A percentile compares a stretch with the other conserved stretches of the same genome.
These are phyloP conservation scores for Osmoderma eremita DNA, from an alignment of 2,888 invertebrate genomes.

Conservation along the genomic window DNA sequence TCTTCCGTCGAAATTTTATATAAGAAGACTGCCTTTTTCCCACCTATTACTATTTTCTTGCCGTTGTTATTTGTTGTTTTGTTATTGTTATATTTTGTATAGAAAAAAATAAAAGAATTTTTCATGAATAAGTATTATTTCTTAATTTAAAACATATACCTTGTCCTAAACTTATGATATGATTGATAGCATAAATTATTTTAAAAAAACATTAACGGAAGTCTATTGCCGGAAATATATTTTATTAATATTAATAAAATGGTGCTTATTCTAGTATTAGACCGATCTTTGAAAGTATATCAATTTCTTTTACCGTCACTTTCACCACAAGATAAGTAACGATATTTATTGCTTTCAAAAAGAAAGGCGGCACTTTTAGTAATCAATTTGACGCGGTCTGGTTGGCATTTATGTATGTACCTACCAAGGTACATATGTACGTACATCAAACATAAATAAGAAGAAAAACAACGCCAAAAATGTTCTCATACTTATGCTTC, in stretches of 20 bases:
- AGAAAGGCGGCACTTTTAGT: slow-evolving; percentile 10
- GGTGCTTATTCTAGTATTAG: too few relatives aligned
- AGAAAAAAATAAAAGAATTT: slow-evolving; percentile 25
- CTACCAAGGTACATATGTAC: too few relatives aligned
- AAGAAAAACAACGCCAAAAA: neutral
- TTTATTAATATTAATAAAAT: neutral
- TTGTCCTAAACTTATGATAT: too few relatives aligned
- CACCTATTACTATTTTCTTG: slow-evolving; percentile 18
- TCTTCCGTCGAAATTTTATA: slow-evolving; percentile 26
- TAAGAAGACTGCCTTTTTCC: slow-evolving; percentile 38
- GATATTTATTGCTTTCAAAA: slow-evolving; percentile 21
- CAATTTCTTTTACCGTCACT: slow-evolving; percentile 24
- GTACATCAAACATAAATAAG: neutral
- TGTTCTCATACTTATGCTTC: too few relatives aligned
- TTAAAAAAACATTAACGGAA: neutral
- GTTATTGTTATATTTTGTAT: slow-evolving; percentile 38
- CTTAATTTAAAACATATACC: too few relatives aligned
- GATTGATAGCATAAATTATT: too few relatives aligned
- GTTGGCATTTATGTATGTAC: neutral
- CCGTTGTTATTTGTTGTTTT: slow-evolving; percentile 39
- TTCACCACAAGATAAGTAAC: neutral
- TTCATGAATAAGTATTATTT: slow-evolving; percentile 3
- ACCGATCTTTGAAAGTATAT: slow-evolving; percentile 18
- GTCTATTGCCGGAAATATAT: neutral
- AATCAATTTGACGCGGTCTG: slow-evolving; percentile 12